Conservation (phyloP, 2,888 invertebrate genomes). For the Liodrosophila aerea region DNA sequence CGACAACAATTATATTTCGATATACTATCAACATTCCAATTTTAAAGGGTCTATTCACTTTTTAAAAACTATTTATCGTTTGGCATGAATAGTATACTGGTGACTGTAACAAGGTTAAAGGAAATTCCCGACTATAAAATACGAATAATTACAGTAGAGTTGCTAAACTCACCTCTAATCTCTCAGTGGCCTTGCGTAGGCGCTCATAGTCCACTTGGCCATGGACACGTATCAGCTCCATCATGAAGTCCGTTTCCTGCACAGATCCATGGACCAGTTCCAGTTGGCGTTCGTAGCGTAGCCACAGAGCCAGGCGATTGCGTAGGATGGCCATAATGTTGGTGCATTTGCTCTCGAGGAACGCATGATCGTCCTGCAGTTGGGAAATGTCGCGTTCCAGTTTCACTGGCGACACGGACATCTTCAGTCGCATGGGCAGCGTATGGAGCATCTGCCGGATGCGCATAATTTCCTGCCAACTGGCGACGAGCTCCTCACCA, state of each 20-base stretch:
- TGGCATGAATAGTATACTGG: too few species aligned
- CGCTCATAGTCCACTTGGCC: slow-evolving; percentile 93
- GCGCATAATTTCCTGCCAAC: slow-evolving; percentile 91
- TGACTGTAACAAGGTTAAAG: too few species aligned
- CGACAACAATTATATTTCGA: too few species aligned
- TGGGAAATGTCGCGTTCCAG: slow-evolving; percentile 90
- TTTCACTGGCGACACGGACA: slow-evolving; percentile 90
- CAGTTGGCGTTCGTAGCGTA: slow-evolving; percentile 89
- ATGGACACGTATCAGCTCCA: slow-evolving; percentile 91
- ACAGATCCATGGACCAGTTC: slow-evolving; percentile 92
- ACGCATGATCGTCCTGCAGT: slow-evolving; percentile 89
- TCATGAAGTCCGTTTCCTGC: slow-evolving; percentile 93
- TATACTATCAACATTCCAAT: too few species aligned
- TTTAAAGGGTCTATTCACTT: too few species aligned
- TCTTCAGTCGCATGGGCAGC: slow-evolving; percentile 88
- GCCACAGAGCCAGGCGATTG: slow-evolving; percentile 88
- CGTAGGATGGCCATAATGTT: slow-evolving; percentile 87
- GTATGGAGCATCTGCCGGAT: slow-evolving; percentile 90
- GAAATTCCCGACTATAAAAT: too few species aligned
- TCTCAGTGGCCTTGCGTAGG: slow-evolving; percentile 91
- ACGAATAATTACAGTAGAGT: too few species aligned
- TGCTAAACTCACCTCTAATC: slow-evolving; percentile 90
- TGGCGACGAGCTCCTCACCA: slow-evolving; percentile 86
- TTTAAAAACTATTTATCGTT: too few species aligned
- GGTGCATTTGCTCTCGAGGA: slow-evolving; percentile 88